Base-by-base conservation (phyloP, 30 jellyfish, hydroid and myxozoan genomes). In the Aurelia coerulea region DNA sequence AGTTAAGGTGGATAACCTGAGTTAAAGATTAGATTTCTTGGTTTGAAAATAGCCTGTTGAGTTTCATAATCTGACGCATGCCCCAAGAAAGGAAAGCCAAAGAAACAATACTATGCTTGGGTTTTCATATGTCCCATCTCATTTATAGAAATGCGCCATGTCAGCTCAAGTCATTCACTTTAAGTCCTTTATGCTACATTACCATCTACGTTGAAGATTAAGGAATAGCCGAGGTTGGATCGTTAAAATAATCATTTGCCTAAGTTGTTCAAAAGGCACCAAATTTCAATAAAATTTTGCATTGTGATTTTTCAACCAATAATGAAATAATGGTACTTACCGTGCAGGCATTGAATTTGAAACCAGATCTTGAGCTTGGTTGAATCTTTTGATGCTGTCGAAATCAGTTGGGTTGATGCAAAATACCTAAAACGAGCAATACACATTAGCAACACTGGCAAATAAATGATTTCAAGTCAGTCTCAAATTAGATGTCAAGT, bases 281-380 rank as follows among this genome's bases (percentile, higher is more conserved):
- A 46, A 6, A 19, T 12, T 15, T 41, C 69, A 73, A 35, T 10
- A 33, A 0, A 9, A 14, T 9, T 46, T 46, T 46, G 56, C 56
- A 46, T 1, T 6, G 56, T 46, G 56, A 46, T 46, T 46, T 41
- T 32, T 19, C 62, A 77, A 23, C 0, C 8, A 56, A 60, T 10
- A 33, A n/a, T 23, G 19, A 19, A 4, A 5, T 6, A 18, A 49
- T 13, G 1, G 73, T 12, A 51, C 56, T 73, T 37, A 83, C 98
- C 96, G 75, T 10, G 96, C 98, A 16, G 98, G 98, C 78, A 86
- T 66, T 50, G 98, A 91, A 67, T 91, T 86, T n/a, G 89, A 56
- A 0, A 91, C 90, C 35, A 85, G 70, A 70, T 80, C 93, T 54
- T 86, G 88, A 37, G 86, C 64, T 49, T 65, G 83, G 33, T 68